Percentiles rank a stretch among this genome's conserved stretches.
These are phyloP conservation scores for Varroa destructor DNA, from an alignment of 1,140 invertebrate genomes.

Conservation along the genomic window DNA sequence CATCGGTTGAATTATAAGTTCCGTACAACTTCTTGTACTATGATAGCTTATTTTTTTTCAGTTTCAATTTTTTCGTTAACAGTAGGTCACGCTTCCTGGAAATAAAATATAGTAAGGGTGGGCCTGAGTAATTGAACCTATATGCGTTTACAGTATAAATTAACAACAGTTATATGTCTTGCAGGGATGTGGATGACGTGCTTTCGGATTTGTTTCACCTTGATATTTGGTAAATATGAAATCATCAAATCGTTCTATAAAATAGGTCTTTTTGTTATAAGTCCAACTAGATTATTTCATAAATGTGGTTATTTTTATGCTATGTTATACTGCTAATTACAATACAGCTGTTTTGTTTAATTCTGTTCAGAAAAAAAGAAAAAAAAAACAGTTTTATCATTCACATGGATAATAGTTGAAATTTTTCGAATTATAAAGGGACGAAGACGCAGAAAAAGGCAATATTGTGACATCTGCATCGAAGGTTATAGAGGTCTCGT, in stretches of 20 bases:
- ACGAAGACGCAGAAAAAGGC: conserved; percentile 14
- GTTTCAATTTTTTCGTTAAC: no score
- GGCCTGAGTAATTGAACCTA: no score
- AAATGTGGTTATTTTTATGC: background rate
- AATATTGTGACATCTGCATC: conserved; percentile 6
- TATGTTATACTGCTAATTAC: background rate
- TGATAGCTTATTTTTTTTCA: no score
- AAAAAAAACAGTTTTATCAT: conserved; percentile 68
- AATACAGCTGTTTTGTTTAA: background rate
- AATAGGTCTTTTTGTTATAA: background rate
- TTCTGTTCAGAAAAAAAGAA: conserved; percentile 64
- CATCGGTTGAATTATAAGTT: no score
- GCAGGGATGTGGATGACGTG: conserved; percentile 77
- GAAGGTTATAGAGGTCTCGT: conserved; percentile 20
- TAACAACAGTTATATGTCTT: conserved; percentile 38
- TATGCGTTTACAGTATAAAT: no score
- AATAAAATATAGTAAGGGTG: no score
- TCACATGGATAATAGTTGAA: background rate
- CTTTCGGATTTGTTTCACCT: conserved; percentile 70
- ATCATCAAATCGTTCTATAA: no score
- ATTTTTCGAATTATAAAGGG: background rate
- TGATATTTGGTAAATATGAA: conserved; percentile 66
- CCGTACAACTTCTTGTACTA: no score
- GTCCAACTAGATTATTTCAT: background rate
- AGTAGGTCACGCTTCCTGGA: no score